Evolutionary conservation across 2,888 invertebrate genomes (phyloP).

Genomic region (Ommatoiulus sabulosus): DNA sequence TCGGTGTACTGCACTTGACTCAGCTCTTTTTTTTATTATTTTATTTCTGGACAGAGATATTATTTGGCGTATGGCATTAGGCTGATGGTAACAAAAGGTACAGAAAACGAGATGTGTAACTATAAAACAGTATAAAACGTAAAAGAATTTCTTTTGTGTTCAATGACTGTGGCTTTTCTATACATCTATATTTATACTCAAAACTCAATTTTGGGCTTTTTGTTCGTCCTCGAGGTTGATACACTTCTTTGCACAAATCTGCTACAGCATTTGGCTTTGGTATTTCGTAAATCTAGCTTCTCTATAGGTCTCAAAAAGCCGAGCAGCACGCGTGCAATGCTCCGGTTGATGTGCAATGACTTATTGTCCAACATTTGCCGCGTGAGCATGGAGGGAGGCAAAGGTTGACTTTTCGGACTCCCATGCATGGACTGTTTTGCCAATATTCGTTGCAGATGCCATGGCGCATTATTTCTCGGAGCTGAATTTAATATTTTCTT

Average conservation of each 20-base stretch:
- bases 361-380: background rate
- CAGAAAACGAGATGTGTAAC: constrained; percentile 45
- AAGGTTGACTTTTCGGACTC: background rate
- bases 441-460: constrained; percentile 6
- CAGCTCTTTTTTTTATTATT: constrained; percentile 50
- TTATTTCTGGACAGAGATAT: constrained; percentile 39
- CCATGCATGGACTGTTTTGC: background rate
- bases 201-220: background rate
- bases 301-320: background rate
- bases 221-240: background rate
- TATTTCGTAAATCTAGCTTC: background rate
- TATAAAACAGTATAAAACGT: constrained; percentile 48
- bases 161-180: constrained; percentile 22
- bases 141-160: constrained; percentile 45
- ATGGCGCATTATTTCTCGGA: background rate
- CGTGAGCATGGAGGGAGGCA: background rate
- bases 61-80: constrained; percentile 45
- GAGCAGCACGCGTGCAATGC: background rate
- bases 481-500: constrained; percentile 14
- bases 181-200: background rate
- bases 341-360: background rate
- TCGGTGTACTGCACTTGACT: constrained; percentile 34
- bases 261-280: constrained; percentile 2
- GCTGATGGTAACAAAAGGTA: constrained; percentile 48
- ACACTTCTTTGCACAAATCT: constrained; percentile 26